Evolutionary conservation across 2,888 invertebrate species (phyloP).

Genomic region (Sinohyriopsis cumingii): DNA sequence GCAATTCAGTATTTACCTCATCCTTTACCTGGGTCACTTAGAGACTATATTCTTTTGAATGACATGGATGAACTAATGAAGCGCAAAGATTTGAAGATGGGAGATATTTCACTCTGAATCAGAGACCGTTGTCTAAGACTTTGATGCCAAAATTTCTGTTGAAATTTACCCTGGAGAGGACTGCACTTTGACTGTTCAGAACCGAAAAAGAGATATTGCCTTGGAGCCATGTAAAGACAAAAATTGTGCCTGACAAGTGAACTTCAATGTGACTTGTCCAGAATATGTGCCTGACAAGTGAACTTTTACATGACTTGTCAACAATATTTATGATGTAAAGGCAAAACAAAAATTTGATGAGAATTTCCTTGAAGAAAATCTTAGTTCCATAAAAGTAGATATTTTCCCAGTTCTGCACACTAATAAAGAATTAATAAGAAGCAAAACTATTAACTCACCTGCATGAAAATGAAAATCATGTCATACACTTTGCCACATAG

Average conservation of each 20-base stretch:
- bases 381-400: too few species aligned
- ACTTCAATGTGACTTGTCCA: background rate
- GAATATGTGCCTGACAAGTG: background rate
- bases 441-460: too few species aligned
- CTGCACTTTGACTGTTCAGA: background rate
- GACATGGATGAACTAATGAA: slow-evolving; percentile 48
- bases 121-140: too few species aligned
- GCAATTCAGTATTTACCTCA: slow-evolving; percentile 35
- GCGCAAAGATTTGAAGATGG: slow-evolving; percentile 16
- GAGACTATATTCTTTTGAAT: slow-evolving; percentile 48
- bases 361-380: too few species aligned
- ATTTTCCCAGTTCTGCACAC: too few species aligned
- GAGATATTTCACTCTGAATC: slow-evolving; percentile 17
- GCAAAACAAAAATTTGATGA: too few species aligned
- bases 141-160: too few species aligned
- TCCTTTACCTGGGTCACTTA: slow-evolving; percentile 42
- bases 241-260: background rate
- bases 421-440: too few species aligned
- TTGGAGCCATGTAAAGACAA: background rate
- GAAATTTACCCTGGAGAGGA: background rate
- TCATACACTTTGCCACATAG: too few species aligned
- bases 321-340: too few species aligned
- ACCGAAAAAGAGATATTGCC: background rate
- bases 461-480: too few species aligned
- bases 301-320: background rate